A percentile compares a stretch with the other conserved stretches of the same genome.
Evolutionary conservation across 1,140 invertebrate species (phyloP).

Genomic region (Heliconius congener): DNA sequence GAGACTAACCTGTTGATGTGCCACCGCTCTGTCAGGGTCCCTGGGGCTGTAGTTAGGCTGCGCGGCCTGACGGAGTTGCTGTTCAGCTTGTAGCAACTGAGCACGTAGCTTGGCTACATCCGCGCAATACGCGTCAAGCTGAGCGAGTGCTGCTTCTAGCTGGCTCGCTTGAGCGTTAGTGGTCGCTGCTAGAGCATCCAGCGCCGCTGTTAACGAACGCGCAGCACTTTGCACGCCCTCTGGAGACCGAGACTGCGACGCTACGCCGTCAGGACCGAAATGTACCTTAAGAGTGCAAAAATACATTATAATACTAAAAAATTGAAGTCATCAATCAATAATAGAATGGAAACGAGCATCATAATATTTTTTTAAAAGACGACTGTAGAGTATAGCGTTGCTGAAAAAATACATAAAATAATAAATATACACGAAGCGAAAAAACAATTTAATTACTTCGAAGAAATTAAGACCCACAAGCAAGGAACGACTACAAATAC

Average conservation of each 20-base stretch:
- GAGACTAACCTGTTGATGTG: constrained; percentile 94
- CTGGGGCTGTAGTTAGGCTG: constrained; percentile 91
- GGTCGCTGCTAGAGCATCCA: constrained; percentile 85
- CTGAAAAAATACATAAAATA: neutral
- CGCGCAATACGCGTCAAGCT: constrained; percentile 93
- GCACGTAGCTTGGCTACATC: constrained; percentile 92
- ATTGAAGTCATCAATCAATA: no score
- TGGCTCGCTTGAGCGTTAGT: constrained; percentile 87
- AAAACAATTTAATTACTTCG: neutral
- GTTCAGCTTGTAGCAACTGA: constrained; percentile 92
- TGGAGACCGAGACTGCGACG: constrained; percentile 82
- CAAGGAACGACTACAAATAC: neutral
- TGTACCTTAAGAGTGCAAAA: constrained; percentile 84
- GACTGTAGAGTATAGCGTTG: neutral
- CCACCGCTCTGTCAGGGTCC: constrained; percentile 90
- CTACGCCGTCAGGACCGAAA: constrained; percentile 90
- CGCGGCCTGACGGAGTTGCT: constrained; percentile 90
- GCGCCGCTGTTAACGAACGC: constrained; percentile 84
- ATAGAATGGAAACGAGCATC: no score
- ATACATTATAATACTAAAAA: neutral
- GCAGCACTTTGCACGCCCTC: constrained; percentile 88
- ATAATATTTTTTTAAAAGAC: no score
- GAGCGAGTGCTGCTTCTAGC: constrained; percentile 89
- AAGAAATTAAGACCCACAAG: neutral
- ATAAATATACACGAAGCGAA: neutral